These are phyloP conservation scores for Elgaria multicarinata DNA, from an alignment of 2,113 vertebrate genomes.

Conservation along the genomic window DNA sequence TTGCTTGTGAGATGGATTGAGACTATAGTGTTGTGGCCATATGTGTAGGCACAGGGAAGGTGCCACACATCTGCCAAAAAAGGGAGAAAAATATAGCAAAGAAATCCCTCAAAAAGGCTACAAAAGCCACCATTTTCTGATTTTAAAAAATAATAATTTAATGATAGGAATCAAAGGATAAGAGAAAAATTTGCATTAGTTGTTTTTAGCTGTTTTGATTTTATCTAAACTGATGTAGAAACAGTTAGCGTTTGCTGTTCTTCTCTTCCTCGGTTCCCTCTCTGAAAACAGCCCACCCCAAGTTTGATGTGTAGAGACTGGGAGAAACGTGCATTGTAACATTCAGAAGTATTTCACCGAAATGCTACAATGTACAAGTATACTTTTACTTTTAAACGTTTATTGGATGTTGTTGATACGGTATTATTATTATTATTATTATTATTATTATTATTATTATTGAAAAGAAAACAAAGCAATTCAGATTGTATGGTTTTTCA, in stretches of 20 bases:
- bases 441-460: neutral
- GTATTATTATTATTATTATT: neutral
- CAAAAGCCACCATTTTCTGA: neutral
- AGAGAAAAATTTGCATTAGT: neutral
- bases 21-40: neutral
- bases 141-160: constrained; percentile 14
- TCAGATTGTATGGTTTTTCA: neutral
- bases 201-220: constrained; percentile 10
- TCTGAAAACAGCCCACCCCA: neutral
- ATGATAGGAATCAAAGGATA: neutral
- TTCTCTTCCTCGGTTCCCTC: neutral
- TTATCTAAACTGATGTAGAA: neutral
- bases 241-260: neutral
- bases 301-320: neutral
- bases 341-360: neutral
- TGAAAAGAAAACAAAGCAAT: neutral
- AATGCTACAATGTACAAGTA: neutral
- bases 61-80: neutral
- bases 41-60: constrained; percentile 23
- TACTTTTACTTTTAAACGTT: neutral
- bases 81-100: neutral
- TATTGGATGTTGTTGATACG: neutral
- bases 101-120: neutral
- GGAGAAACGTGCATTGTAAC: neutral
- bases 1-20: constrained; percentile 21